A percentile compares a stretch with the other conserved stretches of the same genome.
These are phyloP conservation scores for Allolobophora icterica DNA, from an alignment of 2,888 invertebrate genomes.

Conservation along the genomic window DNA sequence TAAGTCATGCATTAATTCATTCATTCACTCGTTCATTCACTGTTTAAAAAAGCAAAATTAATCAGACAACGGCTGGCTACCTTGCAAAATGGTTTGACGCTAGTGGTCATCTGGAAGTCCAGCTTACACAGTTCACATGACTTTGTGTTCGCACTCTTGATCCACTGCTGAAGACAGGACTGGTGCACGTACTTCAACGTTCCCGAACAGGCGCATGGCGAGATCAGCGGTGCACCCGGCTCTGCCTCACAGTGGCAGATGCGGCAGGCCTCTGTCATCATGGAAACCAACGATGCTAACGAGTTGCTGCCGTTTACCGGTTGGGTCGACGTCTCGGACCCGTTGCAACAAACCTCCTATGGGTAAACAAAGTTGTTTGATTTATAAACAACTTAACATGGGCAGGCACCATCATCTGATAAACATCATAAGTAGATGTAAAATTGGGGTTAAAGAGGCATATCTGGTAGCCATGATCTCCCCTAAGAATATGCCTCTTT, in stretches of 20 bases:
- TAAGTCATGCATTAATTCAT: neutral
- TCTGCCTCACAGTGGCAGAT: conserved; percentile 97
- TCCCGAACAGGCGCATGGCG: conserved; percentile 91
- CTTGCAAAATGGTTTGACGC: conserved; percentile 93
- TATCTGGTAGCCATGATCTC: too few relatives aligned
- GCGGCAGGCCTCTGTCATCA: conserved; percentile 71
- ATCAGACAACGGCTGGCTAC: conserved; percentile 71
- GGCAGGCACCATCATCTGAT: neutral
- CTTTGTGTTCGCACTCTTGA: conserved; percentile 91
- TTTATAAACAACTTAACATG: neutral
- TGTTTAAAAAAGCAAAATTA: neutral
- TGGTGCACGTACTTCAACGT: conserved; percentile 94
- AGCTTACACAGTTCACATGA: conserved; percentile 96
- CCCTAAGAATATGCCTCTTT: too few relatives aligned
- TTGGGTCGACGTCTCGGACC: neutral
- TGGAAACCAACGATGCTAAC: conserved; percentile 43
- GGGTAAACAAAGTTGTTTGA: neutral
- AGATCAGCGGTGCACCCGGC: conserved; percentile 78
- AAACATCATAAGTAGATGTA: too few relatives aligned
- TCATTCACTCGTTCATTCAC: neutral
- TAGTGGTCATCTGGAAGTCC: conserved; percentile 94
- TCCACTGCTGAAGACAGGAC: conserved; percentile 93
- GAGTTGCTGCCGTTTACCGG: conserved; percentile 34
- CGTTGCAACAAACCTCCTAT: conserved; percentile 23
- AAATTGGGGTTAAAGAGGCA: too few relatives aligned